These are phyloP conservation scores for Drepanosiphum platanoidis DNA, from an alignment of 2,888 invertebrate genomes.

Conservation along the genomic window DNA sequence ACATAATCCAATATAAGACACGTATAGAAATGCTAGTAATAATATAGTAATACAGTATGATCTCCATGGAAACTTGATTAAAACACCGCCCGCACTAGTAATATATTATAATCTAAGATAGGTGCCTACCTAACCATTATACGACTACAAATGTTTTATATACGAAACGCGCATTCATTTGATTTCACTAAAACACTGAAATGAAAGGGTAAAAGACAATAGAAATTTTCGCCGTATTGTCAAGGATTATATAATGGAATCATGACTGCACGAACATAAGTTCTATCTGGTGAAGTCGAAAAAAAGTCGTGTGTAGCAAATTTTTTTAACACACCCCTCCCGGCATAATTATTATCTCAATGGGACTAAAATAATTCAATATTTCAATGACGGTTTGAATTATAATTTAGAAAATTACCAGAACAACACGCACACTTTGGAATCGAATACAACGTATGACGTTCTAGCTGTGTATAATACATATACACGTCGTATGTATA, in stretches of 20 bases:
- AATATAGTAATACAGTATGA: neutral
- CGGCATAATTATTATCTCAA: neutral
- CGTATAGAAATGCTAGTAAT: neutral
- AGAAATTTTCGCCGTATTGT: constrained; percentile 23
- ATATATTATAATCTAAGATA: neutral
- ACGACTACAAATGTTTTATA: neutral
- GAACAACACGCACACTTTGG: too few species aligned
- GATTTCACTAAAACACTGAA: constrained; percentile 24
- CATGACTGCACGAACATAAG: constrained; percentile 4
- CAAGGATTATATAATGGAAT: constrained; percentile 14
- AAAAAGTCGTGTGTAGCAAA: constrained; percentile 6
- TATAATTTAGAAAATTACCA: neutral
- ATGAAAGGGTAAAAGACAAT: constrained; percentile 28
- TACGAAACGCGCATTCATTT: neutral
- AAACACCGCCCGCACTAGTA: neutral
- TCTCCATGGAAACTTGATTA: neutral
- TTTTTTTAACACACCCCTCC: neutral
- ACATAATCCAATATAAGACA: too few species aligned
- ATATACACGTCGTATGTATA: too few species aligned
- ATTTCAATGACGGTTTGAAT: neutral
- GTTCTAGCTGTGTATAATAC: too few species aligned
- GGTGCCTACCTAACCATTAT: too few species aligned
- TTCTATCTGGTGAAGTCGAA: neutral
- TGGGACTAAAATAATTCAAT: neutral
- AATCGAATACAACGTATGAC: too few species aligned